These are phyloP conservation scores for Triplophysa yarkandensis DNA, from an alignment of 2,797 vertebrate genomes.

Conservation along the genomic window DNA sequence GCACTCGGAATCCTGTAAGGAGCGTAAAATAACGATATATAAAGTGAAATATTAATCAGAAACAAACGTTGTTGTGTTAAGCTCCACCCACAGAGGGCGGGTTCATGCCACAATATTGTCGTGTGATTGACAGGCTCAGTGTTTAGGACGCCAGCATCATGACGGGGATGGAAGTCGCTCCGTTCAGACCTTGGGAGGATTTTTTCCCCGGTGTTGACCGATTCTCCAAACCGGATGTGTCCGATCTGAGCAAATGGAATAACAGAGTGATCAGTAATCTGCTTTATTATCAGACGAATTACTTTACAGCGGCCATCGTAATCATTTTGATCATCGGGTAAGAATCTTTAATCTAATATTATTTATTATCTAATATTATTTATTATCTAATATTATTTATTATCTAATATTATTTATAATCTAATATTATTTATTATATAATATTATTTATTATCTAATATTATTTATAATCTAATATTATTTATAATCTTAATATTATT, in stretches of 20 bases:
- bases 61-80: background rate
- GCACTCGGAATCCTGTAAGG: background rate
- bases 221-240: slow-evolving; percentile 85
- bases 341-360: no score
- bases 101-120: background rate
- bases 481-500: no score
- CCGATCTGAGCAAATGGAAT: slow-evolving; percentile 92
- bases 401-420: no score
- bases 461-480: no score
- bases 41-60: background rate
- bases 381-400: no score
- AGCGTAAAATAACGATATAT: background rate
- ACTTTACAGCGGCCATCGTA: slow-evolving; percentile 80
- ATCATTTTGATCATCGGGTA: slow-evolving; percentile 91
- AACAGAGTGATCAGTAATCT: slow-evolving; percentile 92
- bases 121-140: background rate
- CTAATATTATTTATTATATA: no score
- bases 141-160: slow-evolving; percentile 62
- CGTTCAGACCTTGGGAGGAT: slow-evolving; percentile 88
- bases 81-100: background rate
- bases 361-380: no score
- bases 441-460: no score
- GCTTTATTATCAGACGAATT: slow-evolving; percentile 96
- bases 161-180: slow-evolving; percentile 86
- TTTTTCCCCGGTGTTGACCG: slow-evolving; percentile 87